phyloP scores from a whole-genome alignment of 2,888 invertebrate genomes.

The Netelia virgata region DNA sequence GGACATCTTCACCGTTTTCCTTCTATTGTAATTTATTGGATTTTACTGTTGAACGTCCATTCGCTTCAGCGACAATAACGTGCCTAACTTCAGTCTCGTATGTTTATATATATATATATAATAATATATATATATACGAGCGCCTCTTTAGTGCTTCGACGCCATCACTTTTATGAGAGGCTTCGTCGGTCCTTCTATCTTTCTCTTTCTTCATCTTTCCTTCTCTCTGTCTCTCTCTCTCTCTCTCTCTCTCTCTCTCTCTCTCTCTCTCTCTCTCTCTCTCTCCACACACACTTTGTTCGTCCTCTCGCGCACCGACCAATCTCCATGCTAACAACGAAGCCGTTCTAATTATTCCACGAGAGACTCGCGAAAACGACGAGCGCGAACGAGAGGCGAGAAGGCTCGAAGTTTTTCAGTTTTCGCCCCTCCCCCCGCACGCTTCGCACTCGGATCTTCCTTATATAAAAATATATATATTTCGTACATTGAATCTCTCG shows the following conservation, averaged over 20 bases:
- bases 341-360: conserved; percentile 79
- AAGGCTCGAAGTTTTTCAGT: conserved; percentile 52
- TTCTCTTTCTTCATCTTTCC: conserved; percentile 8
- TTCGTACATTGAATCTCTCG: background rate
- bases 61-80: conserved; percentile 9
- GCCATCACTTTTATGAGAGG: conserved; percentile 43
- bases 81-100: background rate
- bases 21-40: background rate
- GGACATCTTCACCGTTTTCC: background rate
- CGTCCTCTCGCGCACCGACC: conserved; percentile 69
- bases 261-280: conserved; percentile 14
- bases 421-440: background rate
- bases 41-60: background rate
- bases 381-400: conserved; percentile 56
- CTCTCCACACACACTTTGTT: conserved; percentile 18
- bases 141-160: conserved; percentile 27
- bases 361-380: conserved; percentile 71
- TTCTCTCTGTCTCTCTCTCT: conserved; percentile 29
- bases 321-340: conserved; percentile 79
- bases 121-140: conserved; percentile 8
- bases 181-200: conserved; percentile 25
- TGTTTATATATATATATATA: background rate
- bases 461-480: conserved; percentile 13
- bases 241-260: conserved; percentile 38
- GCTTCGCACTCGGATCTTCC: background rate